These are phyloP conservation scores for Gari tellinella DNA, from an alignment of 2,888 invertebrate genomes.

Conservation along the genomic window DNA sequence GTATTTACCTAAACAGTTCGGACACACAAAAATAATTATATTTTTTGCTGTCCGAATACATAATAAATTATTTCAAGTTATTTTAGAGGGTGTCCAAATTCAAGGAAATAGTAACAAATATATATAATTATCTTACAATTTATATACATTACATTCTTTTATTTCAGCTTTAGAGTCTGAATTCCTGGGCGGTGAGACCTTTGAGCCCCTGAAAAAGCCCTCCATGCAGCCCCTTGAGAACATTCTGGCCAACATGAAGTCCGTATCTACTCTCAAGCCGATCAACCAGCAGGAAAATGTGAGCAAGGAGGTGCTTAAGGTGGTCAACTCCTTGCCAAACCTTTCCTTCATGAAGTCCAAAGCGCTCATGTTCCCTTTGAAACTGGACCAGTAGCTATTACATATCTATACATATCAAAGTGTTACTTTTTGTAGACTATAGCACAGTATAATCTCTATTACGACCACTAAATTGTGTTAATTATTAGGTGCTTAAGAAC, in stretches of 20 bases:
- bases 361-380: conserved; percentile 83
- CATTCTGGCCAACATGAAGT: conserved; percentile 80
- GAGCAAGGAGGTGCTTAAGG: conserved; percentile 79
- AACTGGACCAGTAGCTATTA: conserved; percentile 23
- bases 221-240: conserved; percentile 79
- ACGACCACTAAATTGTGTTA: too few relatives aligned
- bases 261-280: conserved; percentile 69
- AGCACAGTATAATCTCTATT: not conserved
- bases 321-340: conserved; percentile 82
- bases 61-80: too few relatives aligned
- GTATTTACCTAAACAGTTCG: conserved; percentile 3
- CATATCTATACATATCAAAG: not conserved
- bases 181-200: conserved; percentile 59
- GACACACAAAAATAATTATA: too few relatives aligned
- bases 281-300: conserved; percentile 67
- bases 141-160: too few relatives aligned
- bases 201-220: conserved; percentile 35
- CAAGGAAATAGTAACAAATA: too few relatives aligned
- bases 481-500: too few relatives aligned
- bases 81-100: too few relatives aligned
- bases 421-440: not conserved
- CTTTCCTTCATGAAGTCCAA: conserved; percentile 84
- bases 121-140: too few relatives aligned
- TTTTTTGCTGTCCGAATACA: too few relatives aligned
- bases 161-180: conserved; percentile 77